phyloP scores from a whole-genome alignment of 2,113 vertebrate genomes.

The Egretta garzetta region DNA sequence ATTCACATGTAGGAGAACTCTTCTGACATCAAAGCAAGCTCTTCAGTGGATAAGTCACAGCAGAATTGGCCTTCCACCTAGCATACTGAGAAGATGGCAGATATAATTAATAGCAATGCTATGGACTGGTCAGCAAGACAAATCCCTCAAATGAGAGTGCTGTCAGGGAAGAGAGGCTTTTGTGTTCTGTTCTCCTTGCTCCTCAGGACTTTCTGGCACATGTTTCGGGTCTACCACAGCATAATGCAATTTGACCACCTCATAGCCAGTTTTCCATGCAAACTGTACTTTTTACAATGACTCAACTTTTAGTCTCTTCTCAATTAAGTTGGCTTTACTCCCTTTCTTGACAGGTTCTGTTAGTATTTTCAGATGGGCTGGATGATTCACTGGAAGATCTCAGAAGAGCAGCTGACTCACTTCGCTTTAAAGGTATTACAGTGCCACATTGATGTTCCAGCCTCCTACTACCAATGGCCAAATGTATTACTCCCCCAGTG shows the following conservation, averaged over 20 bases:
- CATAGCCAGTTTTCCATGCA: neutral
- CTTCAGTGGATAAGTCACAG: neutral
- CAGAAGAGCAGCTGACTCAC: conserved; percentile 62
- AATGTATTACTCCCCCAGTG: neutral
- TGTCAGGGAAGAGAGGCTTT: neutral
- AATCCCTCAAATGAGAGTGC: neutral
- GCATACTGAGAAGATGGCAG: neutral
- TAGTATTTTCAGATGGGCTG: conserved; percentile 88
- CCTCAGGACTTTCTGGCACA: neutral
- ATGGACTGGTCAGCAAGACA: neutral
- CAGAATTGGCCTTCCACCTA: neutral
- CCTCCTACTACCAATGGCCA: neutral
- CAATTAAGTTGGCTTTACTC: neutral
- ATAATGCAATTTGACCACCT: neutral
- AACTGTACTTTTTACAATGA: neutral
- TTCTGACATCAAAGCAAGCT: neutral
- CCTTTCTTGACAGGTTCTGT: conserved; percentile 76
- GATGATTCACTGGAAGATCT: conserved; percentile 78
- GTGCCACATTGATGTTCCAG: neutral
- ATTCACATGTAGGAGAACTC: neutral
- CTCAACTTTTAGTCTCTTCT: neutral
- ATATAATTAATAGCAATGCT: neutral
- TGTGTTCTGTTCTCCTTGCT: neutral
- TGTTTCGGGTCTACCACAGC: neutral
- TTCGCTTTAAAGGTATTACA: conserved; percentile 73